Evolutionary conservation across 1,140 invertebrate species (phyloP).

Genomic region (Muscidifurax raptorellus): DNA sequence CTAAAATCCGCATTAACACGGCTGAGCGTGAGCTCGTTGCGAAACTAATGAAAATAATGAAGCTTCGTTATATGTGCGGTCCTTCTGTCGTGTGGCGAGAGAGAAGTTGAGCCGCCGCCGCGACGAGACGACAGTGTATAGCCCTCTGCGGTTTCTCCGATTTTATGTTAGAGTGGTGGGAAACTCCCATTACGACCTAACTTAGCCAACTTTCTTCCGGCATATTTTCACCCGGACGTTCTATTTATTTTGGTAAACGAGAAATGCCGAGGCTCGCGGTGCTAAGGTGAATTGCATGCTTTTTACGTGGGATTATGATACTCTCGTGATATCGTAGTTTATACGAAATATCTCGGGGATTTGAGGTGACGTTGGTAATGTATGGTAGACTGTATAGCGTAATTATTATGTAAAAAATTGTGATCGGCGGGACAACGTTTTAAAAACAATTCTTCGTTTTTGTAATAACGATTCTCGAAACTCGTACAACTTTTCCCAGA

Average conservation of each 20-base stretch:
- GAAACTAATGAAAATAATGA: slow-evolving; percentile 44
- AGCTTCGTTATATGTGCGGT: neutral
- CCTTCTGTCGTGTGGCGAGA: neutral
- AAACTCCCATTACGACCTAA: neutral
- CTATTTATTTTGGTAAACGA: slow-evolving; percentile 1
- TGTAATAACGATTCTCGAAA: no score
- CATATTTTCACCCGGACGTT: neutral
- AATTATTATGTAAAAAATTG: no score
- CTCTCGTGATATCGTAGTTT: no score
- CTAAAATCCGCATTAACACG: slow-evolving; percentile 21
- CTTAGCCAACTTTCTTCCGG: neutral
- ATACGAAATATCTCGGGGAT: no score
- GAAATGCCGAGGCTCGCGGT: neutral
- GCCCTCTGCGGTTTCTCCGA: slow-evolving; percentile 3
- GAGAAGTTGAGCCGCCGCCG: neutral
- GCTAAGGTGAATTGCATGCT: no score
- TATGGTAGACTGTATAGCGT: no score
- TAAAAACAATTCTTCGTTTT: no score
- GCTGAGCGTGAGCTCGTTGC: neutral
- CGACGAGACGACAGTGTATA: no score
- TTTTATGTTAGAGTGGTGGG: neutral
- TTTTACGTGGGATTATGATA: no score
- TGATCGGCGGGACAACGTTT: no score
- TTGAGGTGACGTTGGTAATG: no score
- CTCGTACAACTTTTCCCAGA: no score